Evolutionary conservation across 2,797 vertebrate species (phyloP), one percentile per base, ranked within the genome.

Genomic region (Rhabdomys pumilio): DNA sequence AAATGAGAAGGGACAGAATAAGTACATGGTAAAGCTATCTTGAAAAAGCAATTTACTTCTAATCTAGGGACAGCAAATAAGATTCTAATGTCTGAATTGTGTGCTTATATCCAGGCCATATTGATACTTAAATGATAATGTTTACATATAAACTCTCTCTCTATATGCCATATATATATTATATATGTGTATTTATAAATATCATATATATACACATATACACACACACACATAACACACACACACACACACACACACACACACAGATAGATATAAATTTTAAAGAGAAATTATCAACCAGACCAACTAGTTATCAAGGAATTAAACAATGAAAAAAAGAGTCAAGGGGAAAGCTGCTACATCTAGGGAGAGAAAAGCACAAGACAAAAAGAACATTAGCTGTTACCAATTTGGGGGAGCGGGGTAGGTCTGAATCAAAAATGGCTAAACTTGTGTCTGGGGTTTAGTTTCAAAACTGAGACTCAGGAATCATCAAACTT

Each of bases 401-500:
- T 47, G 26, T 92, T 83, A 94, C n/a, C 20, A 41, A 94, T n/a
- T 69, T 26, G 82, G n/a, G 67, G 29, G 85, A 24, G 91, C 59
- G 34, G 22, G 8, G 88, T 14, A 10, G 53, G 11, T 86, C 50
- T 95, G 59, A 76, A 80, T 94, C 65, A 95, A 79, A 55, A 77
- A 76, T 84, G 19, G 59, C 59, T 61, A 91, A 26, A 96, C 38
- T 72, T 79, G 87, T 29, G 83, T 5, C 38, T 82, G 41, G 34
- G 44, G 88, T 76, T 96, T 80, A 93, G 29, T 63, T 24, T 89
- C 12, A 94, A 47, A 95, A 93, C 17, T n/a, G 57, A 34, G 55
- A 17, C 53, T 91, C 53, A 95, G 89, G 20, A 93, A 73, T 26
- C 19, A 77, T 55, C 79, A 17, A 50, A 22, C 44, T 26, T 97